A percentile compares a stretch with the other conserved stretches of the same genome.
Evolutionary conservation across 2,113 vertebrate genomes (phyloP).

Genomic region (Apteryx mantelli): DNA sequence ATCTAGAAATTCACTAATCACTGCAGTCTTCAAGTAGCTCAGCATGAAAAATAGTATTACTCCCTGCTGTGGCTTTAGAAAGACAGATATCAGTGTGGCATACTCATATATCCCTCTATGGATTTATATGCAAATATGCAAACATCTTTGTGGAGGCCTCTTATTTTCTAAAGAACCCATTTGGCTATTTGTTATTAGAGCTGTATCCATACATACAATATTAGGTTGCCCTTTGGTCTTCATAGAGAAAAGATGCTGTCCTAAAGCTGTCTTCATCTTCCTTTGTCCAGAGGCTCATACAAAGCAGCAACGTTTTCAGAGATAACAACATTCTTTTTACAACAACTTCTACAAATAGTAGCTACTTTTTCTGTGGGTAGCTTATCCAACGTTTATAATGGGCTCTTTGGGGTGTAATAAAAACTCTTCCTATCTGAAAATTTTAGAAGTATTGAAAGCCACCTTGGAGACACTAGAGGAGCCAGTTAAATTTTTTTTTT

Average conservation of each 20-base stretch:
- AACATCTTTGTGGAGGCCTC: conserved; percentile 42
- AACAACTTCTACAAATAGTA: neutral
- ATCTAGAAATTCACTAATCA: conserved; percentile 14
- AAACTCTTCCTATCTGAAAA: conserved; percentile 30
- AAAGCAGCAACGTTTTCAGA: neutral
- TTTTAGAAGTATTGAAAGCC: neutral
- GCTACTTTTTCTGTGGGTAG: conserved; percentile 36
- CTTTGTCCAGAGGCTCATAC: conserved; percentile 31
- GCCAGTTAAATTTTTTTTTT: neutral
- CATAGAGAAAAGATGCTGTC: neutral
- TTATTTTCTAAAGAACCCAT: conserved; percentile 30
- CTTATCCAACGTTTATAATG: conserved; percentile 13
- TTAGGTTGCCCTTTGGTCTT: conserved; percentile 40
- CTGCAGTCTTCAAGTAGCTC: neutral
- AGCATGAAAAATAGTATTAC: neutral
- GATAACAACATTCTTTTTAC: conserved; percentile 13
- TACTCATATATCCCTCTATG: conserved; percentile 10
- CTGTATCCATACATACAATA: neutral
- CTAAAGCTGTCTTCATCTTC: conserved; percentile 19
- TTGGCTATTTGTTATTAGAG: conserved; percentile 51
- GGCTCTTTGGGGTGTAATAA: neutral
- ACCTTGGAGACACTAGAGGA: neutral
- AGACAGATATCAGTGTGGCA: conserved; percentile 15
- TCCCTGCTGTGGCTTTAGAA: conserved; percentile 32
- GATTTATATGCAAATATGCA: conserved; percentile 55